Evolutionary conservation across 1,140 invertebrate species (phyloP).

Genomic region (Battus philenor): DNA sequence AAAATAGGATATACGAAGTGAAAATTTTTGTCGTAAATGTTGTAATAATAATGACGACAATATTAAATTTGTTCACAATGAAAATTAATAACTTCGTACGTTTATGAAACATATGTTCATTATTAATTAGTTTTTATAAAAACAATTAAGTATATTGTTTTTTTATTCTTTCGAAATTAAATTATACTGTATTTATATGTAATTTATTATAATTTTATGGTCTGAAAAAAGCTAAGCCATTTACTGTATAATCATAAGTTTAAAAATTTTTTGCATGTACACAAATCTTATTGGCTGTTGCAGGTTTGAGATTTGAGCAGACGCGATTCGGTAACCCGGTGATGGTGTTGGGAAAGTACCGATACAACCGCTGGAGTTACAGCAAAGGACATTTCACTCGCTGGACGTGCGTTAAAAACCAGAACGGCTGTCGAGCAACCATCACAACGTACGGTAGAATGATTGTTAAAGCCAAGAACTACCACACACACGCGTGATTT

Average conservation of each 20-base stretch:
- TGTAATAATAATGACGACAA: too few relatives aligned
- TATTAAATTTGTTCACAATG: conserved; percentile 15
- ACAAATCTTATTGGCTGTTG: conserved; percentile 12
- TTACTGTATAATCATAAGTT: too few relatives aligned
- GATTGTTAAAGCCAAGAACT: conserved; percentile 46
- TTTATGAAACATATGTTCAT: not conserved
- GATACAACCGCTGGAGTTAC: conserved; percentile 58
- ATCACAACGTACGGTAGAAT: conserved; percentile 49
- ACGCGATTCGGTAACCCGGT: conserved; percentile 57
- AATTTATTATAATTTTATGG: too few relatives aligned
- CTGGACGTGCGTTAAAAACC: conserved; percentile 62
- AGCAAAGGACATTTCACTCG: conserved; percentile 43
- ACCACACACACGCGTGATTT: conserved; percentile 44
- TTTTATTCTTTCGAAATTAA: too few relatives aligned
- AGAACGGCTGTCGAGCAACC: conserved; percentile 52
- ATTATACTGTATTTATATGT: too few relatives aligned
- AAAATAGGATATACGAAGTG: too few relatives aligned
- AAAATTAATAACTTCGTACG: too few relatives aligned
- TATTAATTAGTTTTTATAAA: too few relatives aligned
- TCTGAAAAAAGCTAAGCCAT: too few relatives aligned
- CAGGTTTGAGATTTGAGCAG: conserved; percentile 34
- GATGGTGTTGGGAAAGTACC: conserved; percentile 44
- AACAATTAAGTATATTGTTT: too few relatives aligned
- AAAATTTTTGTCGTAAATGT: too few relatives aligned
- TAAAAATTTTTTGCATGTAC: too few relatives aligned